Conservation (phyloP, 2,113 vertebrate genomes). For the Brachyhypopomus gauderio region DNA sequence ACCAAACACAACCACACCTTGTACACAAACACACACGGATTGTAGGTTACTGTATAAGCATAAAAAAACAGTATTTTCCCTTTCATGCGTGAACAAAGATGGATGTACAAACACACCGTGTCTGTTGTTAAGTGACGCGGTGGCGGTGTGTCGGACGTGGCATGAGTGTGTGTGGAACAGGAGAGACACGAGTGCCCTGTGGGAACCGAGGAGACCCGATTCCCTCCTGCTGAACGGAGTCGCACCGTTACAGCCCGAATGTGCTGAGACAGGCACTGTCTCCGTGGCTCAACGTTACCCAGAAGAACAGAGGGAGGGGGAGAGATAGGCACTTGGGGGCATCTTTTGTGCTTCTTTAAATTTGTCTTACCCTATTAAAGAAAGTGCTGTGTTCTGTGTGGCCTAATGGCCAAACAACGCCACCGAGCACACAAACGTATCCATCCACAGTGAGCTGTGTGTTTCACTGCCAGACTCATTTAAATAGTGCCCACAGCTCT, state of each 20-base stretch:
- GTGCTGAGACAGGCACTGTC: slow-evolving; percentile 24
- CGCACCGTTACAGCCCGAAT: slow-evolving; percentile 36
- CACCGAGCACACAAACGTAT: slow-evolving; percentile 58
- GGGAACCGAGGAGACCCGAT: slow-evolving; percentile 18
- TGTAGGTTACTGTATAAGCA: too few relatives aligned
- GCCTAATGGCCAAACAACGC: slow-evolving; percentile 49
- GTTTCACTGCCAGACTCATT: slow-evolving; percentile 65
- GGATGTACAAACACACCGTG: not conserved
- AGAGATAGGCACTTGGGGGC: not conserved
- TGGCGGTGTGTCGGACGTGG: not conserved
- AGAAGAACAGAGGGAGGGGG: not conserved
- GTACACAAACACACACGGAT: not conserved
- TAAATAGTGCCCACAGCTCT: slow-evolving; percentile 66
- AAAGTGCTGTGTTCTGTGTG: slow-evolving; percentile 14
- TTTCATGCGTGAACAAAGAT: too few relatives aligned
- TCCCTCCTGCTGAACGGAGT: slow-evolving; percentile 46
- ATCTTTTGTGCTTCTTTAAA: not conserved
- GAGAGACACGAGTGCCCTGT: not conserved
- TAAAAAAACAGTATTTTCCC: too few relatives aligned
- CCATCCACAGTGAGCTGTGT: slow-evolving; percentile 62
- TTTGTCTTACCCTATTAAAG: slow-evolving; percentile 52
- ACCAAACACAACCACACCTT: not conserved
- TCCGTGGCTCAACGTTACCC: slow-evolving; percentile 6
- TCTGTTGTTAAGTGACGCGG: not conserved
- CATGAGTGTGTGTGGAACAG: not conserved